Evolutionary conservation across 2,797 vertebrate genomes (phyloP), one percentile per base, ranked within the genome.

Genomic region (Meriones psammophilus): DNA sequence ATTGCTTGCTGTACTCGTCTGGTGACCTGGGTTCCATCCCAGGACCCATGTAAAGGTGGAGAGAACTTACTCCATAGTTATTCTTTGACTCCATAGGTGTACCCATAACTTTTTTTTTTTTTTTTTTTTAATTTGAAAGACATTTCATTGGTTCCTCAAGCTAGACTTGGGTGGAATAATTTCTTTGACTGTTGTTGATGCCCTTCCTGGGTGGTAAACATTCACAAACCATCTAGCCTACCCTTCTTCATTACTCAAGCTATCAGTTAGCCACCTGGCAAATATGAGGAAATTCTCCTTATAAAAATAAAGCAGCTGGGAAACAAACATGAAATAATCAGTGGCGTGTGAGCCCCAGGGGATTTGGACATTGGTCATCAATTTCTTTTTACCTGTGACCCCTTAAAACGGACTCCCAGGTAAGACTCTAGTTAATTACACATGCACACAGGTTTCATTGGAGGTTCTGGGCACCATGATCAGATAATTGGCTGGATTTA

Each of bases 391-490:
- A 42, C 58, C 66, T 81, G 15, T 83, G 88, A 54, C n/a, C 39
- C 66, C 95, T 92, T 66, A 88, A 50, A 94, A 74, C 77, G 24
- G 88, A 69, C 79, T 94, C 39, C 42, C 10, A 91, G 79, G 71
- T 58, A 80, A 77, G 66, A 92, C 79, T 89, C 39, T 24, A 46
- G 80, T 94, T 97, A 96, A 96, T 94, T 92, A 89, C 42, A 69
- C n/a, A 0, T 74, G 30, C 56, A 24, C 73, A 77, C 39, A 42
- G 24, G 71, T 96, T 91, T 66, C 81, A 46, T 36, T 91, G 15
- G 39, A 28, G 92, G 62, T 76, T 96, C 93, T n/a, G 30, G 91
- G 86, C 50, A 85, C 50, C 73, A 50, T 74, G 85, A 78, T 84
- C 78, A 74, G 96, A 83, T 91, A 81, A 90, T 84, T 91, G 33